Evolutionary conservation across 2,113 vertebrate species (phyloP).

Genomic region (Bufo bufo): DNA sequence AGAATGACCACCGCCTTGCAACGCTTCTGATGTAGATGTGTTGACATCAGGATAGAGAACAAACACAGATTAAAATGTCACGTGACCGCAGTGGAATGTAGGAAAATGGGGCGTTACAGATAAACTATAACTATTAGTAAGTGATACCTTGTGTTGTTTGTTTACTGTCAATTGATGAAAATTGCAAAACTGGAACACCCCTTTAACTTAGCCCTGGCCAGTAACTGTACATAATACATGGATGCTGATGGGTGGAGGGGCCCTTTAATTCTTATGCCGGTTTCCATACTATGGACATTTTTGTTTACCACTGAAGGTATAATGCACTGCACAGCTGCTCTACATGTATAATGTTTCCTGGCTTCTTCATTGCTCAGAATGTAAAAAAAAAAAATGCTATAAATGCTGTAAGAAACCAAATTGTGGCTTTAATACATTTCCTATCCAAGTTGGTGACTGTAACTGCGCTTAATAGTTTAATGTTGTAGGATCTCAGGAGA

Average conservation of each 20-base stretch:
- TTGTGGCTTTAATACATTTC: slow-evolving; percentile 36
- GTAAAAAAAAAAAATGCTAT: neutral
- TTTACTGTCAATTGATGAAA: no score
- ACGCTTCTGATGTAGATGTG: no score
- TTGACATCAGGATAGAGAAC: no score
- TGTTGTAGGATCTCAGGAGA: slow-evolving; percentile 18
- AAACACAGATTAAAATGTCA: no score
- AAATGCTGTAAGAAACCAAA: slow-evolving; percentile 15
- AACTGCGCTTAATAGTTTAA: slow-evolving; percentile 11
- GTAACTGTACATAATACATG: neutral
- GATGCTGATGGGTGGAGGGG: neutral
- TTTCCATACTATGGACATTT: neutral
- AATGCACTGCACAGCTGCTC: slow-evolving; percentile 12
- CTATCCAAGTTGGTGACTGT: slow-evolving; percentile 17
- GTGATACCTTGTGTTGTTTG: no score
- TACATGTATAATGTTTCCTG: neutral
- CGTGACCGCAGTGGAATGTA: no score
- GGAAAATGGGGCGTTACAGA: no score
- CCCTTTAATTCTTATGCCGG: neutral
- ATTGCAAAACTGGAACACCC: no score
- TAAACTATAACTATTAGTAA: no score
- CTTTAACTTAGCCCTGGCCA: no score
- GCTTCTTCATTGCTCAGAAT: neutral
- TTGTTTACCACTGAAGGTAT: neutral
- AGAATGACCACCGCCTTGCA: no score